phyloP scores from a whole-genome alignment of 2,113 vertebrate genomes.

The Upupa epops region DNA sequence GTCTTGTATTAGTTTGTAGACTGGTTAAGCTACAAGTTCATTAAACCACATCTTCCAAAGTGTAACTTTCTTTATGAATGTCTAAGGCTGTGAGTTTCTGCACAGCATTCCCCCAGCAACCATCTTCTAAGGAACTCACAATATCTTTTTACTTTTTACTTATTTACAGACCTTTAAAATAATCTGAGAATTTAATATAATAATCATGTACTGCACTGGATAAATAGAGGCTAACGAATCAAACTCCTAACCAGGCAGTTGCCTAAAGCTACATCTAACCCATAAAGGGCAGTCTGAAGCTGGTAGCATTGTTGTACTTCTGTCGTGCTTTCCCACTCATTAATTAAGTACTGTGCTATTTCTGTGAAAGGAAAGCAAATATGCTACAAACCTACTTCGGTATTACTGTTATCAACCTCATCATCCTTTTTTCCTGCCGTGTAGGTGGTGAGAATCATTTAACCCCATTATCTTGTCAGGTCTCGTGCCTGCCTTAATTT shows the following conservation, averaged over 20 bases:
- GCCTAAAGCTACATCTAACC: not conserved
- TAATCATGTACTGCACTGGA: not conserved
- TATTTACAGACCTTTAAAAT: not conserved
- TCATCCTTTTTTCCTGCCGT: not conserved
- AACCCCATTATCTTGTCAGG: constrained; percentile 32
- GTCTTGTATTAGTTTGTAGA: not conserved
- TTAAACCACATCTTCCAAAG: not conserved
- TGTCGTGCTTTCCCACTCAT: not conserved
- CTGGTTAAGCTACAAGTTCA: not conserved
- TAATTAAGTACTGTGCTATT: not conserved
- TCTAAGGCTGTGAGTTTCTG: not conserved
- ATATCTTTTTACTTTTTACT: not conserved
- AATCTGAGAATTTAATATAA: not conserved
- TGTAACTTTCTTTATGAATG: not conserved
- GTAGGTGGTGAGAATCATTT: constrained; percentile 24
- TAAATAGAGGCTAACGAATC: not conserved
- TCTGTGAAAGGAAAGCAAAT: constrained; percentile 9
- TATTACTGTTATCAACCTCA: not conserved
- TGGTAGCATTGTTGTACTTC: not conserved
- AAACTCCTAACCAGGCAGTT: not conserved
- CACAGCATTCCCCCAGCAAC: not conserved
- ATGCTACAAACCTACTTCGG: not conserved
- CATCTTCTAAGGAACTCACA: not conserved
- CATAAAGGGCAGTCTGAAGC: not conserved
- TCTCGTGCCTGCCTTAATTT: constrained; percentile 2